Conservation (phyloP, 2,888 invertebrate species). For the Nomada fabriciana region DNA sequence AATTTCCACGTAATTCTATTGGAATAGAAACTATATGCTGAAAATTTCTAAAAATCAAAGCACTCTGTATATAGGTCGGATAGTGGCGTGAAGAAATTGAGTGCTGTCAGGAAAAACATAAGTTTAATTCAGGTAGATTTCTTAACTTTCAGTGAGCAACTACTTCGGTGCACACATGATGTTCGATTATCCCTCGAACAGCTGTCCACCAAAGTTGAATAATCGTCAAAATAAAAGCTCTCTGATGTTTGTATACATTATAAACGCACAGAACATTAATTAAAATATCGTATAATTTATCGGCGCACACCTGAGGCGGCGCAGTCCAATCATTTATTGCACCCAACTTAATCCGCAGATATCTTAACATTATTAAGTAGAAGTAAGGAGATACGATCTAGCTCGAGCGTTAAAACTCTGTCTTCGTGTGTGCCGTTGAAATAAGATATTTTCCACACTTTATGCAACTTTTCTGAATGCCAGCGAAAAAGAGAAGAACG, state of each 20-base stretch:
- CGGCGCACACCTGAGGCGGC: background rate
- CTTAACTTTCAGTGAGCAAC: too few species aligned
- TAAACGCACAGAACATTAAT: background rate
- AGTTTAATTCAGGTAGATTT: too few species aligned
- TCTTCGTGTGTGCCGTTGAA: background rate
- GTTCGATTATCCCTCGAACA: too few species aligned
- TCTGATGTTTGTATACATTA: background rate
- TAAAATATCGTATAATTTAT: conserved; percentile 12
- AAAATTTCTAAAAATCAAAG: too few species aligned
- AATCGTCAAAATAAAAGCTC: background rate
- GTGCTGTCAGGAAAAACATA: too few species aligned
- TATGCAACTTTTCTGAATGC: conserved; percentile 7
- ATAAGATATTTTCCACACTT: conserved; percentile 42
- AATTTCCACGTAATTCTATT: too few species aligned
- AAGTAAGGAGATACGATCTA: background rate
- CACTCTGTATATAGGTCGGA: too few species aligned
- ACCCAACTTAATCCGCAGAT: background rate
- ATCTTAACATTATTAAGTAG: conserved; percentile 12
- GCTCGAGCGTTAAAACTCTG: conserved; percentile 14
- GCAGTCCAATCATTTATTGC: background rate
- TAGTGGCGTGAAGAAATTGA: too few species aligned
- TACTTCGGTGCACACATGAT: too few species aligned
- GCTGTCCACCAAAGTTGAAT: background rate
- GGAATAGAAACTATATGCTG: too few species aligned
- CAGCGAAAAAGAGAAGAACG: conserved; percentile 4